Evolutionary conservation across 1,140 invertebrate species (phyloP).

Genomic region (Saxidomus purpurata): DNA sequence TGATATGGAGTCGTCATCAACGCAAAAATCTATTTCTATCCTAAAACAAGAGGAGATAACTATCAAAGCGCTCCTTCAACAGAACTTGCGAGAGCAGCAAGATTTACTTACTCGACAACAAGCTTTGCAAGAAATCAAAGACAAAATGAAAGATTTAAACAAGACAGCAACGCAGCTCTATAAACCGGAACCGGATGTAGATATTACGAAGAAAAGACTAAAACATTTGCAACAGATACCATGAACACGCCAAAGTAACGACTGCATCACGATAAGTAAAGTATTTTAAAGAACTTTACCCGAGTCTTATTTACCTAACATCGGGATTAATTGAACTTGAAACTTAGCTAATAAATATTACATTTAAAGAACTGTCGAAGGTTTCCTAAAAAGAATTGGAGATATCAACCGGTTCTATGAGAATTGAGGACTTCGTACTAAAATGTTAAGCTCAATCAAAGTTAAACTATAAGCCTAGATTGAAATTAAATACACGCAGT

Average conservation of each 20-base stretch:
- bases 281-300: no score
- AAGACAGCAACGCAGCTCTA: conserved; percentile 16
- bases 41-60: conserved; percentile 56
- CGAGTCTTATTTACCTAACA: no score
- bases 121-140: conserved; percentile 42
- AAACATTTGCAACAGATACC: conserved; percentile 6
- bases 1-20: not conserved
- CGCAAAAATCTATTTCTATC: conserved; percentile 11
- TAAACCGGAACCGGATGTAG: conserved; percentile 28
- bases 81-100: conserved; percentile 49
- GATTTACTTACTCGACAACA: conserved; percentile 44
- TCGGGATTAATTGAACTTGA: no score
- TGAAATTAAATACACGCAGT: no score
- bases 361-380: no score
- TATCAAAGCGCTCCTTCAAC: conserved; percentile 37
- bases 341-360: no score
- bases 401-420: no score
- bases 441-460: no score
- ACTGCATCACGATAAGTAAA: no score
- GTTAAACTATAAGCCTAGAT: no score
- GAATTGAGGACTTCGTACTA: no score
- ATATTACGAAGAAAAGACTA: conserved; percentile 16
- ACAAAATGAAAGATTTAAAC: conserved; percentile 53
- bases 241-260: conserved; percentile 5
- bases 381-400: no score